phyloP scores from a whole-genome alignment of 1,140 invertebrate species.

The Centruroides sculpturatus region DNA sequence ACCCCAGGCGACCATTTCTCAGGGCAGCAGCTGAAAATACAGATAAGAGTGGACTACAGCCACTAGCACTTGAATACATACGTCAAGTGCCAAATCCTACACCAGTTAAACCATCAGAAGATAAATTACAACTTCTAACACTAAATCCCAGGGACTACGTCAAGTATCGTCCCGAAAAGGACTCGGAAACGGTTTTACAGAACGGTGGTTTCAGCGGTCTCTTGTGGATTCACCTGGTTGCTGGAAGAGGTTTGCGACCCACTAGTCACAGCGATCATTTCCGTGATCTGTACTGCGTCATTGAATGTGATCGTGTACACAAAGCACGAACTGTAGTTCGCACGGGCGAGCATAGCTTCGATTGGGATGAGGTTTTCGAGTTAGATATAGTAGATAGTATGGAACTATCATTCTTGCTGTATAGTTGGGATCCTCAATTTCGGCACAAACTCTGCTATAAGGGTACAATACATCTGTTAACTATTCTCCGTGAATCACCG shows the following conservation, averaged over 20 bases:
- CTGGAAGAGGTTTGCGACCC: constrained; percentile 18
- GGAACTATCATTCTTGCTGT: constrained; percentile 91
- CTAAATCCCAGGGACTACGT: constrained; percentile 17
- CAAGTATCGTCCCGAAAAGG: constrained; percentile 16
- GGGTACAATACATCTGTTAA: constrained; percentile 67
- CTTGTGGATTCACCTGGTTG: constrained; percentile 19
- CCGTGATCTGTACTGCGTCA: constrained; percentile 87
- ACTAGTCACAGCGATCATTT: constrained; percentile 13
- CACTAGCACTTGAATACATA: constrained; percentile 6
- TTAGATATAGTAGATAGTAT: constrained; percentile 86
- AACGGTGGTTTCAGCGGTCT: constrained; percentile 18
- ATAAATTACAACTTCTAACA: constrained; percentile 16
- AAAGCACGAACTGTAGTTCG: constrained; percentile 95
- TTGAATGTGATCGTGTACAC: constrained; percentile 92
- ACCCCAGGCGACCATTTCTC: constrained; percentile 8
- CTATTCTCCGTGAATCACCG: constrained; percentile 53
- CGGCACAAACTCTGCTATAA: constrained; percentile 90
- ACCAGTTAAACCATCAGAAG: constrained; percentile 37
- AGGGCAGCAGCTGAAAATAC: background rate
- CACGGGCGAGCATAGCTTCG: constrained; percentile 91
- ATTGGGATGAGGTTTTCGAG: constrained; percentile 99
- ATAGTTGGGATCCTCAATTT: constrained; percentile 95
- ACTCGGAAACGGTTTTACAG: constrained; percentile 9
- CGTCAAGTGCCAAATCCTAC: constrained; percentile 45
- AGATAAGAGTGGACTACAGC: too few relatives aligned